Evolutionary conservation across 2,888 invertebrate species (phyloP).

Genomic region (Idaea dimidiata): DNA sequence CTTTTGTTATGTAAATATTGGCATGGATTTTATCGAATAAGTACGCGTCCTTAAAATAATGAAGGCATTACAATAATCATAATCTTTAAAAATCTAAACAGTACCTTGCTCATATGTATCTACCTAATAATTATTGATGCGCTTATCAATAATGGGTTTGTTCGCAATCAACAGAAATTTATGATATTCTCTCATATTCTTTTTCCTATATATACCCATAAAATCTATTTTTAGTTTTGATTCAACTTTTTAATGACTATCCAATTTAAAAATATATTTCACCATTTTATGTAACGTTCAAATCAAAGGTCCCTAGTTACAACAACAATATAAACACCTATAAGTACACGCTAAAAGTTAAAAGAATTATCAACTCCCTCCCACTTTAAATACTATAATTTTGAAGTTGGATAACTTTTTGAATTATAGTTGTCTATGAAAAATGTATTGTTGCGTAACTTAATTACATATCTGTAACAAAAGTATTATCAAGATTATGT

Average conservation of each 20-base stretch:
- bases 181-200: too few species aligned
- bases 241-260: constrained; percentile 12
- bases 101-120: too few species aligned
- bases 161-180: too few species aligned
- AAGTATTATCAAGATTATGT: constrained; percentile 1
- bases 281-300: too few species aligned
- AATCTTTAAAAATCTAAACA: too few species aligned
- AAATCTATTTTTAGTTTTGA: too few species aligned
- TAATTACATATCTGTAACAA: not conserved
- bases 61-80: not conserved
- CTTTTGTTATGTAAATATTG: constrained; percentile 42
- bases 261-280: not conserved
- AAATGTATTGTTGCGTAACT: constrained; percentile 8
- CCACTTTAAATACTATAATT: constrained; percentile 3
- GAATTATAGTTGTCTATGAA: constrained; percentile 7
- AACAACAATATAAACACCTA: not conserved
- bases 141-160: too few species aligned
- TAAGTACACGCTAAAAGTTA: not conserved
- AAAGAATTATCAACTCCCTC: not conserved
- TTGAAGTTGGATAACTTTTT: constrained; percentile 9
- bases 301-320: not conserved
- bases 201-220: too few species aligned
- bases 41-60: constrained; percentile 18
- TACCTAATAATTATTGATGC: too few species aligned
- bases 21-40: constrained; percentile 32